Conservation (phyloP, 1,140 invertebrate species). For the Caenorhabditis tropicalis region DNA sequence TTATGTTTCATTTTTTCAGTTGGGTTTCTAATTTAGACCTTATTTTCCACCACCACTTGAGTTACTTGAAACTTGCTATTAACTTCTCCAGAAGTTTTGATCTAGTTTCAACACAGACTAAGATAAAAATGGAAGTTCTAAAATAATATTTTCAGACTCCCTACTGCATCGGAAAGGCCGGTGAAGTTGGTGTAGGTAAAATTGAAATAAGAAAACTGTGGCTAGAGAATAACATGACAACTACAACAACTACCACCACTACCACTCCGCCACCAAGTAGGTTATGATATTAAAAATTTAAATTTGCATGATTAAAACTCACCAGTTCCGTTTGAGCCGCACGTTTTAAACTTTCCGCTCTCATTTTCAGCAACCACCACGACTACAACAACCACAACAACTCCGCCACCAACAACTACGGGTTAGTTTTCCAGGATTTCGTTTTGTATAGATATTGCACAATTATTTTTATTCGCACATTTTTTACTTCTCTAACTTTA, state of each 20-base stretch:
- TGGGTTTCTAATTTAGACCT: background rate
- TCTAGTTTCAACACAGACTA: conserved; percentile 27
- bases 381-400: conserved; percentile 34
- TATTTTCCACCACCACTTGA: background rate
- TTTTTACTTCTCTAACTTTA: conserved; percentile 30
- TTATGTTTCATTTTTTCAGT: conserved; percentile 9
- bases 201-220: conserved; percentile 48
- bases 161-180: conserved; percentile 47
- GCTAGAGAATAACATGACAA: conserved; percentile 41
- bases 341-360: background rate
- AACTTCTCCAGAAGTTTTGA: background rate
- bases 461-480: background rate
- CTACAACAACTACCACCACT: conserved; percentile 21
- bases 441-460: background rate
- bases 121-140: background rate
- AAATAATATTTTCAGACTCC: conserved; percentile 13
- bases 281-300: background rate
- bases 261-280: conserved; percentile 23
- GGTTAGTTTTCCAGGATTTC: conserved; percentile 15
- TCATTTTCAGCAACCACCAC: background rate
- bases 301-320: background rate
- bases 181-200: background rate
- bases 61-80: conserved; percentile 1
- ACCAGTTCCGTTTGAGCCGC: background rate
- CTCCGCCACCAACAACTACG: conserved; percentile 22